These are phyloP conservation scores for Ochropleura leucogaster DNA, from an alignment of 2,888 invertebrate species.

Conservation along the genomic window DNA sequence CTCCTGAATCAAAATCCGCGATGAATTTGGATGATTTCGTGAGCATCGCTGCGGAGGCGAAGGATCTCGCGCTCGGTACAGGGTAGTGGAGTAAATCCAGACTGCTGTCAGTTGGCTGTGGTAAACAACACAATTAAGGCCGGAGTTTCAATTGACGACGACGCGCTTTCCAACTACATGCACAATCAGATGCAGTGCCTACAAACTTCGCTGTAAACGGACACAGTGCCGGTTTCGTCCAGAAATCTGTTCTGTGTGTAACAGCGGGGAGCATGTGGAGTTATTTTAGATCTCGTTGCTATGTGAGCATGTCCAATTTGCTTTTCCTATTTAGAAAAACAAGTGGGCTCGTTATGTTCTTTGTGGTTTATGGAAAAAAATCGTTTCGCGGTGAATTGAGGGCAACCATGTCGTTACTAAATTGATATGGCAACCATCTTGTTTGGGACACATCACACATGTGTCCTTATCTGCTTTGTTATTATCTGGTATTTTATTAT, in stretches of 20 bases:
- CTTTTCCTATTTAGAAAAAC: conserved; percentile 68
- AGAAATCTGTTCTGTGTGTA: conserved; percentile 24
- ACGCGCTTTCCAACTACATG: conserved; percentile 65
- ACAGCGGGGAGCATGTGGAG: conserved; percentile 38
- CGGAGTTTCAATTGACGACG: conserved; percentile 74
- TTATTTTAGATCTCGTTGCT: conserved; percentile 69
- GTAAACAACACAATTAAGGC: conserved; percentile 84
- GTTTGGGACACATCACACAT: conserved; percentile 36
- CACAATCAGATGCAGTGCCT: conserved; percentile 43
- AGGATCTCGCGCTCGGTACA: conserved; percentile 56
- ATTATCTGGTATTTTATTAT: conserved; percentile 26
- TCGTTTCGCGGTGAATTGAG: conserved; percentile 46
- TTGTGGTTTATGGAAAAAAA: conserved; percentile 56
- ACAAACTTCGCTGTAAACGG: conserved; percentile 10
- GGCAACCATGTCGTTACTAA: conserved; percentile 33
- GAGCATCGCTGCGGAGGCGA: conserved; percentile 11
- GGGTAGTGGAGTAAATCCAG: conserved; percentile 76
- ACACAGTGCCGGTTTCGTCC: conserved; percentile 53
- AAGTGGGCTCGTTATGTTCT: conserved; percentile 64
- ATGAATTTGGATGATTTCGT: conserved; percentile 14
- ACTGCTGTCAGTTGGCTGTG: conserved; percentile 72
- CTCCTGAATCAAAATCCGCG: conserved; percentile 10
- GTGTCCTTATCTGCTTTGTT: conserved; percentile 39
- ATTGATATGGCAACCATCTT: conserved; percentile 49
- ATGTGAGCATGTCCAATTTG: conserved; percentile 65